phyloP scores from a whole-genome alignment of 2,888 invertebrate species.

The Ophonus ardosiacus region DNA sequence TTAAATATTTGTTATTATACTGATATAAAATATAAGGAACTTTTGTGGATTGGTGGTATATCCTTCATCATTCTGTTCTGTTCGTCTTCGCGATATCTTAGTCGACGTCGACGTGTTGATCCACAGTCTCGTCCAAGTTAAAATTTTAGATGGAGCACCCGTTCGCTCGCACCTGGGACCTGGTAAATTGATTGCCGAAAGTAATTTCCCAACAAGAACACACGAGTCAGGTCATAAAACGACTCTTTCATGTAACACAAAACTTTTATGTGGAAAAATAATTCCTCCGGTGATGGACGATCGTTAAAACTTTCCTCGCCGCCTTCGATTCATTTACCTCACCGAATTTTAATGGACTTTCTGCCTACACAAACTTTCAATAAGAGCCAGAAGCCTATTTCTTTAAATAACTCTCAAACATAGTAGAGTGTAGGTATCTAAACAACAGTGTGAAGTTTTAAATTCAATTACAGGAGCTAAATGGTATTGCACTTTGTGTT shows the following conservation, averaged over 20 bases:
- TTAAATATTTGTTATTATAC: too few species aligned
- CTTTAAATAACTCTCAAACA: too few species aligned
- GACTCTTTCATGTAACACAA: constrained; percentile 61
- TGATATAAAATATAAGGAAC: not conserved
- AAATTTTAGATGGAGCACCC: constrained; percentile 49
- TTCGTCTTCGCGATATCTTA: not conserved
- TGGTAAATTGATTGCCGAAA: constrained; percentile 60
- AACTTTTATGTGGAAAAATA: constrained; percentile 59
- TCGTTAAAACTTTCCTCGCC: constrained; percentile 57
- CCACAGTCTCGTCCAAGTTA: constrained; percentile 24
- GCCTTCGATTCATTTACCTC: constrained; percentile 60
- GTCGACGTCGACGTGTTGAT: constrained; percentile 24
- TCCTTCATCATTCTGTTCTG: not conserved
- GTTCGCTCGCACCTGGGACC: constrained; percentile 52
- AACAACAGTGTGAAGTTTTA: too few species aligned
- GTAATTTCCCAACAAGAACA: constrained; percentile 58
- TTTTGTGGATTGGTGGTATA: not conserved
- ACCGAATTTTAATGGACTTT: constrained; percentile 39
- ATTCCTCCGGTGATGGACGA: constrained; percentile 60
- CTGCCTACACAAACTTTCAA: not conserved
- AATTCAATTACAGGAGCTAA: too few species aligned
- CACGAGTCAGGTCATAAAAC: constrained; percentile 57
- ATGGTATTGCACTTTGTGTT: too few species aligned
- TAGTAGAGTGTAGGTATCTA: too few species aligned
- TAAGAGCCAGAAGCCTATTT: not conserved